phyloP scores from a whole-genome alignment of 2,113 vertebrate genomes.

The Paraplagusia blochii region DNA sequence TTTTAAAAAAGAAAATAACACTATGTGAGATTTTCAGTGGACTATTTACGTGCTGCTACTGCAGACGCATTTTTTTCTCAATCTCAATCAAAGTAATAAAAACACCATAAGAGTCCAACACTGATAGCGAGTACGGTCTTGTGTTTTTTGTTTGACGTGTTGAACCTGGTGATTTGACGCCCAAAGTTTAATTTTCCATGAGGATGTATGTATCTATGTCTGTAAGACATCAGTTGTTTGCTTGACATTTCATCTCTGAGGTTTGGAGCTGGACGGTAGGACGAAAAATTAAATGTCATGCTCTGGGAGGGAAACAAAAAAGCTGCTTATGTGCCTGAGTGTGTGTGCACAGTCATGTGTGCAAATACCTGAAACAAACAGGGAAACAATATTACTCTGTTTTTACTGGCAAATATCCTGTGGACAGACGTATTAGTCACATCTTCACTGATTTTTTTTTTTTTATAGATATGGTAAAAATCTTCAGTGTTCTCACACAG shows the following conservation, averaged over 20 bases:
- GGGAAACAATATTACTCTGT: constrained; percentile 22
- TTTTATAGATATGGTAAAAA: no score
- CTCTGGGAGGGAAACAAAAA: constrained; percentile 28
- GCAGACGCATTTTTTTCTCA: no score
- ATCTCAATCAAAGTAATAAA: no score
- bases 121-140: not conserved
- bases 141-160: constrained; percentile 12
- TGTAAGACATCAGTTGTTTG: constrained; percentile 39
- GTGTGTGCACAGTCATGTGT: constrained; percentile 1
- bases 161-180: constrained; percentile 19
- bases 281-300: constrained; percentile 27
- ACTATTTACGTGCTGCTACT: no score
- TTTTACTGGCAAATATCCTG: constrained; percentile 43
- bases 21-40: no score
- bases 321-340: constrained; percentile 2
- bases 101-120: not conserved
- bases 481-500: no score
- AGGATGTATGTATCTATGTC: constrained; percentile 9
- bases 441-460: constrained; percentile 50
- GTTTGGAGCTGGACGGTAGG: not conserved
- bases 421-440: constrained; percentile 29
- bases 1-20: no score
- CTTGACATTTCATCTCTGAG: constrained; percentile 39
- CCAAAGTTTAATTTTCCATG: constrained; percentile 27
- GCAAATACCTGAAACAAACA: constrained; percentile 9